Base-by-base conservation (phyloP, 2,888 invertebrate genomes). In the Adelognathus sp. region DNA sequence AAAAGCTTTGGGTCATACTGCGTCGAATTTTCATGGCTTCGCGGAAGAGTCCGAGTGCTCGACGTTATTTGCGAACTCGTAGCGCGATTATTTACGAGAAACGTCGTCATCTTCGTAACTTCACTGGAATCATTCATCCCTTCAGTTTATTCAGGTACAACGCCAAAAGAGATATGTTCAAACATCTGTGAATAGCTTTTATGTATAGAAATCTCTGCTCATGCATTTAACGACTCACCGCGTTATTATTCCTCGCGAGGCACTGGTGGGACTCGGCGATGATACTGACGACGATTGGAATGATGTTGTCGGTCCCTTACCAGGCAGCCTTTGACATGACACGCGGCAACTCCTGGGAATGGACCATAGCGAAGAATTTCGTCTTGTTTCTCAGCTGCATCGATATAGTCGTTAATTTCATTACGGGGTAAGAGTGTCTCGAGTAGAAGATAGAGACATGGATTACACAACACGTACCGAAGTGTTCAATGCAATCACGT, bases 251-350 rank as follows among this genome's bases (percentile, higher is more conserved):
- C 52, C 84, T 84, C 2, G 27, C 52, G 78, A 91, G 92, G 66
- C 84, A 86, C 56, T 88, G 78, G 80, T 92, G 92, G 92, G 86
- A 90, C 73, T 79, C 87, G 50, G 52, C 86, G 18, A 91, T 92
- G 90, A 86, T 91, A 11, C 3, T 88, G 11, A 72, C 86, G 21
- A 85, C 89, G 39, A 83, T 84, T 0, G 46, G 73, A 14, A 81
- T 87, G 50, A 82, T 91, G 33, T 41, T 91, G n/a, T 50, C 83
- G 24, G 78, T 89, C 27, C 92, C 92, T 0, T 88, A 89, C 71
- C 86, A 90, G 39, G 88, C 89, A 3, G 86, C 89, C 3, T 91
- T 89, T 63, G 84, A 87, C 63, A 84, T 88, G 76, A 44, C 29
- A 0, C 69, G 75, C 9, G 29, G 52, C 1, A 58, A 66, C 44